Conservation (phyloP, 1,140 invertebrate genomes). For the Heliconius hermathena region DNA sequence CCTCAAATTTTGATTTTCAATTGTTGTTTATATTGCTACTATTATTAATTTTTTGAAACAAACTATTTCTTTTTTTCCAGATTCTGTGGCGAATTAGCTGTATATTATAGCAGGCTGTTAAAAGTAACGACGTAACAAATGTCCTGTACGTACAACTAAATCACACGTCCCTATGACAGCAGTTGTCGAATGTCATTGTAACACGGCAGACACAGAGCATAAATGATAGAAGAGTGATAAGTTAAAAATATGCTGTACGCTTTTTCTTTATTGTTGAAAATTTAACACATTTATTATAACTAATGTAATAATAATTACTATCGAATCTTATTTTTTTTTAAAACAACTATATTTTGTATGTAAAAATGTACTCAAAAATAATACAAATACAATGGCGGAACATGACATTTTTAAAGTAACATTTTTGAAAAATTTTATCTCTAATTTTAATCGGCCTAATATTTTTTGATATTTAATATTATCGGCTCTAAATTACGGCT, state of each 20-base stretch:
- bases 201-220: background rate
- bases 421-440: background rate
- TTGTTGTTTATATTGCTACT: too few species aligned
- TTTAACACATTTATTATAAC: constrained; percentile 4
- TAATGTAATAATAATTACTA: background rate
- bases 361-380: background rate
- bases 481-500: background rate
- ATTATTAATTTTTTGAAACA: background rate
- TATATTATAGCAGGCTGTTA: background rate
- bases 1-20: too few species aligned
- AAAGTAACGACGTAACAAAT: background rate
- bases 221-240: background rate
- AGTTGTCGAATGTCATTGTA: background rate
- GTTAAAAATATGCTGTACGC: background rate
- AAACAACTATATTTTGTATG: background rate
- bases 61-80: background rate
- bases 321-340: background rate
- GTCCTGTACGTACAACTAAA: too few species aligned
- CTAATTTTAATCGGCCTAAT: constrained; percentile 14
- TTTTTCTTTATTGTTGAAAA: constrained; percentile 1
- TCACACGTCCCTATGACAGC: background rate
- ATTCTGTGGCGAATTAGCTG: constrained; percentile 5
- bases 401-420: background rate
- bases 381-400: background rate
- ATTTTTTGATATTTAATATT: background rate